Evolutionary conservation across 2,113 vertebrate species (phyloP), one percentile per base, ranked within the genome.

Genomic region (Syrmaticus mikado): DNA sequence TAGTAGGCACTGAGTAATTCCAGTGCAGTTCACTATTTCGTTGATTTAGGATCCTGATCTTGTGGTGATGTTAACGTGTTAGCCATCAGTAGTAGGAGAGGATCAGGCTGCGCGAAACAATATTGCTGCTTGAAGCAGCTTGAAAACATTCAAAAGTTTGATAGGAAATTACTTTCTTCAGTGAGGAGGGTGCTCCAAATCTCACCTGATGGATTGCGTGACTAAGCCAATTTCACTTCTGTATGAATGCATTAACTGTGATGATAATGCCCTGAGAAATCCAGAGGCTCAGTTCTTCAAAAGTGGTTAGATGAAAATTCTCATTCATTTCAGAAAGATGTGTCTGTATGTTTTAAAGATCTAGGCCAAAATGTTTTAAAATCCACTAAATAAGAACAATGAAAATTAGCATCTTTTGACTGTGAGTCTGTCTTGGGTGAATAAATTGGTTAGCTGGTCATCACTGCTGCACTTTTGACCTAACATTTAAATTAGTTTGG

Each of bases 161-260:
- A 71, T 89, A 55, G 38, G 71, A 85, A 50, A 66, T 95, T 84
- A 87, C 87, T 93, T 89, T 86, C 72, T 52, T 87, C 50, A 41
- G 73, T 52, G 38, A 80, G 61, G 67, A 89, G 60, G 21, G 64
- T 89, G 64, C 38, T 36, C 48, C 81, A 85, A 77, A 92, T 72
- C 77, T 93, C 45, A n/a, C 11, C 36, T 73, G 64, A 21, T 90
- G 65, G 75, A 20, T 18, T 90, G 36, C 64, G 82, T 94, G 87
- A 93, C 92, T 88, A 88, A 92, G 61, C 82, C 92, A 83, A 19
- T 95, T 93, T 85, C 85, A 91, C 66, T 83, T 38, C 76, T 81
- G 3, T 81, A 43, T 45, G 82, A 77, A 93, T 93, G 46, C 41
- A 76, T 84, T 85, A 91, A 48, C 68, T 91, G 53, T 82, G 71